Base-by-base conservation (phyloP, 2,888 invertebrate species). In the Conchocele bisecta region DNA sequence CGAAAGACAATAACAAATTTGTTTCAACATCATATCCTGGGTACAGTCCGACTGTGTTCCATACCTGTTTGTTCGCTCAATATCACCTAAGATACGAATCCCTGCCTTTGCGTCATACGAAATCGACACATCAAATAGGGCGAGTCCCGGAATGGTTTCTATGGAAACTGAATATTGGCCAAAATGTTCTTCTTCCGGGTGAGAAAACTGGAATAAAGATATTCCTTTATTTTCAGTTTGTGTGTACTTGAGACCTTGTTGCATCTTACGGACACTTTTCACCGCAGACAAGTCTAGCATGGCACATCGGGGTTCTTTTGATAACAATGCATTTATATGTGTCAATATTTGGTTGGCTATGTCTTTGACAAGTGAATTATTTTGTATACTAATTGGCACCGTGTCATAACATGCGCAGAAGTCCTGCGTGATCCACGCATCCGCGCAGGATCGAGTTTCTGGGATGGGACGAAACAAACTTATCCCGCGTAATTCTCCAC, bases 391-490 rank as follows among this genome's bases (percentile, higher is more conserved):
- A 11, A 66, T 26, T 3, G 54, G 46, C 13, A n/a, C 13, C 7
- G 66, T 42, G 7, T 56, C 29, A 31, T 68, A 61, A 48, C 83
- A 83, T 35, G 81, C 65, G 35, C 83, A 83, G 74, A 81, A 83
- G 63, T 97, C 96, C 24, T 94, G 94, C 0, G 94, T 94, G 65
- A 98, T 96, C 0, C 93, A 94, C 0, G 97, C 97, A 69, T 93
- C 92, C 53, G 93, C 92, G 88, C 98, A 98, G 0, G 95, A 96
- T 46, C 97, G 92, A 60, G 93, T 93, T 41, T 89, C 90, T 0
- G 95, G 94, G 67, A 98, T 93, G 35, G 94, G 93, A 24, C 94
- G 91, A 89, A 97, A 97, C 56, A 96, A 93, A 89, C 96, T 97
- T 9, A 85, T 79, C 0, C 86, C 83, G 44, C 84, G 59, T 50